Evolutionary conservation across 1,140 invertebrate species (phyloP), one percentile per base, ranked within the genome.

Genomic region (Cheumatopsyche charites): DNA sequence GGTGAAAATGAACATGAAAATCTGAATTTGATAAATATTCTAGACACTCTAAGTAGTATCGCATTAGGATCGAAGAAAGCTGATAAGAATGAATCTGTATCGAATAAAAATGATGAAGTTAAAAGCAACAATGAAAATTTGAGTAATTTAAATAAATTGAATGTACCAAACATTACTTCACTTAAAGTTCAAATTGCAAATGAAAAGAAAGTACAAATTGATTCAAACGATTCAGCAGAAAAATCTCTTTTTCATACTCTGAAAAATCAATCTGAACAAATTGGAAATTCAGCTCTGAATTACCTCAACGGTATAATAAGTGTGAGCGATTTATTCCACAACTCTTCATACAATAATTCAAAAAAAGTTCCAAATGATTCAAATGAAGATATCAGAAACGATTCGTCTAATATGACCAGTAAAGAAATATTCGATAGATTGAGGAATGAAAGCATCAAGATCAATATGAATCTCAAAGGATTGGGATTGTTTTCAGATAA

Each of bases 351-450:
- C n/a, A n/a, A n/a, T n/a, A n/a, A n/a, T n/a, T 25, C 65, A 67
- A 15, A 67, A 49, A 26, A 49, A 43, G 1, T 67, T 49, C 65
- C 65, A 9, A 45, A 67, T 26, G 65, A 67, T 52, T 36, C 41
- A 19, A n/a, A n/a, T n/a, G n/a, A n/a, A n/a, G n/a, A n/a, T n/a
- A n/a, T n/a, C n/a, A n/a, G n/a, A n/a, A n/a, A n/a, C n/a, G n/a
- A n/a, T n/a, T n/a, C n/a, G n/a, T n/a, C n/a, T n/a, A n/a, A n/a
- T n/a, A n/a, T n/a, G n/a, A n/a, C n/a, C n/a, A n/a, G n/a, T n/a
- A n/a, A n/a, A n/a, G n/a, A n/a, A n/a, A n/a, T n/a, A n/a, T n/a
- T n/a, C n/a, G n/a, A n/a, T n/a, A n/a, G n/a, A n/a, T n/a, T n/a
- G n/a, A n/a, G n/a, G n/a, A n/a, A n/a, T n/a, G n/a, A n/a, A n/a